phyloP scores from a whole-genome alignment of 2,113 vertebrate species.

The Chlorodrepanis virens region DNA sequence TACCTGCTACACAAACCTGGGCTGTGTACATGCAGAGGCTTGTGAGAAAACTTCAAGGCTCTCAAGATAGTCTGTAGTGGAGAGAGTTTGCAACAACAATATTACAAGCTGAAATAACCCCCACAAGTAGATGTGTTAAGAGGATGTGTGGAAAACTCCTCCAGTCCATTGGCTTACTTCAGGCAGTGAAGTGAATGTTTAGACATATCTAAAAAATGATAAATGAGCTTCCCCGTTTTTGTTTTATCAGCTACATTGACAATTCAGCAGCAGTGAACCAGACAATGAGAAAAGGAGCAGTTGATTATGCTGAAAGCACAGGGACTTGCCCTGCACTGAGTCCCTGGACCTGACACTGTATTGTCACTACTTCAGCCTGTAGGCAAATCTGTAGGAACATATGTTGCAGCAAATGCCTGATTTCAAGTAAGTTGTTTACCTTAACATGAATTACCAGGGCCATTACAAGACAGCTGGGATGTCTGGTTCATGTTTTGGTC shows the following conservation, averaged over 20 bases:
- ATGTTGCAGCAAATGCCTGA: neutral
- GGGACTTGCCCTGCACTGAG: neutral
- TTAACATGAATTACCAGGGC: neutral
- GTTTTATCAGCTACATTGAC: neutral
- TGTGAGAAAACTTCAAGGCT: neutral
- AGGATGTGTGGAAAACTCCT: neutral
- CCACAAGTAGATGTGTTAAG: neutral
- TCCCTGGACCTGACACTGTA: neutral
- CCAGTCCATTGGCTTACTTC: neutral
- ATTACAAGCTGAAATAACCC: neutral
- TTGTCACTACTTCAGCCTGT: neutral
- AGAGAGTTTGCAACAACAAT: neutral
- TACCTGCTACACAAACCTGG: neutral
- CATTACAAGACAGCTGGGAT: neutral
- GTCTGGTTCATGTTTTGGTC: conserved; percentile 37
- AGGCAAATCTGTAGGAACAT: neutral
- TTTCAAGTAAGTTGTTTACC: neutral
- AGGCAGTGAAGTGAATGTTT: neutral
- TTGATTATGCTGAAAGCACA: neutral
- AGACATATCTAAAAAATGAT: neutral
- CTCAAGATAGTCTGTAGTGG: neutral
- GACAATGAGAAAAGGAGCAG: neutral
- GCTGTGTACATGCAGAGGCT: neutral
- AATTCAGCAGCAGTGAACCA: neutral
- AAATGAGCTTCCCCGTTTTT: neutral